Evolutionary conservation across 2,888 invertebrate genomes (phyloP), one percentile per base, ranked within the genome.

Genomic region (Eustalomyia histrio): DNA sequence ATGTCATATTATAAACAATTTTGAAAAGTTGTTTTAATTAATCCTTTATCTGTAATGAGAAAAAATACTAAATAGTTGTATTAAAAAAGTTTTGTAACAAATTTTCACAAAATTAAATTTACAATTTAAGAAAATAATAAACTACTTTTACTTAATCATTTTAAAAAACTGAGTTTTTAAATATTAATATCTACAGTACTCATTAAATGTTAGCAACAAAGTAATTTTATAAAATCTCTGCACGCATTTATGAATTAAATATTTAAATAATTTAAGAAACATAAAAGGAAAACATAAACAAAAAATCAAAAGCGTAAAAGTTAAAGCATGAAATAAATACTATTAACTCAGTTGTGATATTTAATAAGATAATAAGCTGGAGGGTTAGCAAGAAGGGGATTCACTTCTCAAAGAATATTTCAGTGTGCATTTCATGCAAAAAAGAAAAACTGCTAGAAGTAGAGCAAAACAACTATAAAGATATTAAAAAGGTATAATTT

Each of bases 321-420:
- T 10, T 35, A 52, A 61, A 24, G 16, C 39, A 58, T 60, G 47
- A 65, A 74, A 74, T 43, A n/a, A 21, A 65, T 8, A 35, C 24
- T 17, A 75, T 67, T 63, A 52, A 64, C 14, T 18, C 24, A 63
- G 35, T 53, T 33, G 65, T 12, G 55, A 50, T 65, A 33, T 50
- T 47, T 64, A 8, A 57, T 14, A 50, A 72, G 61, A 47, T 47
- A 47, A 47, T 47, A 47, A 47, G 43, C 14, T n/a, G 0, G 43
- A 47, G 6, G 14, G n/a, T 12, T 47, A 47, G 4, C 6, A 47
- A n/a, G n/a, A 47, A n/a, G n/a, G 14, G 16, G 3, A 47, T 47
- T 47, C 43, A 47, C 14, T 47, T 12, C 1, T 12, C 39, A 39
- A 3, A 12, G 39, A 39, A 39, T 12, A 39, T 12, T 39, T 8